Base-by-base conservation (phyloP, 2,888 invertebrate species). In the Camponotus fellah region DNA sequence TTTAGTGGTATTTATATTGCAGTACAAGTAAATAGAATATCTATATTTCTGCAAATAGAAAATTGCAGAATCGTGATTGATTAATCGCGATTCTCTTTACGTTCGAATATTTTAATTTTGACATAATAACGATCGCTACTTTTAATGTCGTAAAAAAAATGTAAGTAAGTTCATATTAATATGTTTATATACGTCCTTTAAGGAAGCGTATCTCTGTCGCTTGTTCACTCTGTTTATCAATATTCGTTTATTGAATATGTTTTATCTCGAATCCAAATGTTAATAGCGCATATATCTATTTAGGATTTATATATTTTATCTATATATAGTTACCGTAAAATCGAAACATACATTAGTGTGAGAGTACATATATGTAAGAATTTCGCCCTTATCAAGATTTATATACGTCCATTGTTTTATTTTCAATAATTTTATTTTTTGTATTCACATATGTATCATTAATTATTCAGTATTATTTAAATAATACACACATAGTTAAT, bases 1-100 rank as follows among this genome's bases (percentile, higher is more conserved):
- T 81, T 83, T 86, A 87, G 83, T 89, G 86, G 85, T 90, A 90
- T 87, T 89, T 89, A 82, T 89, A 89, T 86, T 86, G 69, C 83
- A 68, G 43, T 77, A 68, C 64, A 65, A 75, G 56, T 56, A 21
- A 49, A 72, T 71, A 71, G 60, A 49, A 71, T 9, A 14, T 77
- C 69, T 79, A 71, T 79, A 79, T 80, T 80, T 80, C 46, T 37
- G 71, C 46, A 21, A 6, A 71, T 72, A 62, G 71, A 34, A 26
- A 26, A 80, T 37, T 71, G 12, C 60, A 40, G 37, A 72, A 68
- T 68, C 77, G 68, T 32, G 40, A 9, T 21, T 21, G 37, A 21
- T 43, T 14, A 26, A 53, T 56, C 37, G 34, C 26, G 49, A n/a
- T 62, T 46, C 32, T 80, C n/a, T 37, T 43, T 43, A 26, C n/a